phyloP scores from a whole-genome alignment of 1,140 invertebrate genomes.

The Pseudomyrmex gracilis region DNA sequence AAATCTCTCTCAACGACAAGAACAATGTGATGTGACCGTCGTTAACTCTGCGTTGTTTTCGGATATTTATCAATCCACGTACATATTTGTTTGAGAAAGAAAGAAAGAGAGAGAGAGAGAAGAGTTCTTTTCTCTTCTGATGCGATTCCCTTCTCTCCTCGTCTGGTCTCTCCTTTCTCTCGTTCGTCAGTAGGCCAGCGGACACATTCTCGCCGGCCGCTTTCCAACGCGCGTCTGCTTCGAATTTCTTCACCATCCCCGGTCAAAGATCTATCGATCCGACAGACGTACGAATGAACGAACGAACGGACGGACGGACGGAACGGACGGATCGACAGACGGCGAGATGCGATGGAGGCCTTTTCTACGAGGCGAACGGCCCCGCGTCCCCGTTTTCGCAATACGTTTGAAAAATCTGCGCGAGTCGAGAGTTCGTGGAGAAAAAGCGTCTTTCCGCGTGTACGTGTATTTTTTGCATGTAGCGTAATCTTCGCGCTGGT shows the following conservation, averaged over 20 bases:
- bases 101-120: neutral
- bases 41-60: too few relatives aligned
- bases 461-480: neutral
- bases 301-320: too few relatives aligned
- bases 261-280: slow-evolving; percentile 64
- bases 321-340: neutral
- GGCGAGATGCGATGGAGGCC: slow-evolving; percentile 15
- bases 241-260: slow-evolving; percentile 68
- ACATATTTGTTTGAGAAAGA: too few relatives aligned
- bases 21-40: too few relatives aligned
- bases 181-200: slow-evolving; percentile 72
- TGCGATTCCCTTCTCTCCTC: slow-evolving; percentile 53
- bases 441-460: neutral
- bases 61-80: too few relatives aligned
- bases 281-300: slow-evolving; percentile 1
- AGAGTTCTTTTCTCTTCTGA: slow-evolving; percentile 64
- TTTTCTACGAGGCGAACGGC: slow-evolving; percentile 62
- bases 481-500: too few relatives aligned
- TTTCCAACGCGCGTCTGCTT: slow-evolving; percentile 67
- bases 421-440: neutral
- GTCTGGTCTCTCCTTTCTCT: slow-evolving; percentile 71
- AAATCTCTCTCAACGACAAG: too few relatives aligned
- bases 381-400: slow-evolving; percentile 63
- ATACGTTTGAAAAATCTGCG: slow-evolving; percentile 53
- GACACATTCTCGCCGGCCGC: slow-evolving; percentile 68